Base-by-base conservation (phyloP, 2,113 vertebrate species). In the Jaculus jaculus region DNA sequence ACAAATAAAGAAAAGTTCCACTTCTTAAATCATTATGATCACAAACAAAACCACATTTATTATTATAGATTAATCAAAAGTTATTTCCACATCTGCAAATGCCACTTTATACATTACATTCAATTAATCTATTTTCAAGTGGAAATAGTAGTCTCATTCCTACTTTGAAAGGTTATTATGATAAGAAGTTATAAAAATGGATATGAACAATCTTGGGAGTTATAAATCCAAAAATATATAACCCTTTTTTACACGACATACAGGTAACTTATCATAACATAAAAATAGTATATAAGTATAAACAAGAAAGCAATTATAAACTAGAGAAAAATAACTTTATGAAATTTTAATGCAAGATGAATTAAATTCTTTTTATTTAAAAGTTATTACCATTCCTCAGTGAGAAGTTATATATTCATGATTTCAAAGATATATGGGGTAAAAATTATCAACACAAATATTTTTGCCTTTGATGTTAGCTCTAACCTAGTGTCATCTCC, bases 311-410 rank as follows among this genome's bases (percentile, higher is more conserved):
- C 63, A 80, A 87, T 82, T 91, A 78, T 4, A 60, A 87, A 16
- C n/a, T 79, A 84, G 5, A 72, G 24, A 20, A 21, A 92, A 54
- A 94, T 92, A 54, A 94, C 89, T 92, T 82, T 91, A 93, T 92
- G 28, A 88, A 24, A 68, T 68, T 94, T 91, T 69, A 87, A 23
- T 90, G 47, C 87, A 71, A 32, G 12, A 16, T 91, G 39, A 93
- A 90, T 84, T 80, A 69, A 93, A 85, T 84, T 84, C 54, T 5
- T 10, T 95, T 71, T 80, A 61, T 23, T 74, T 71, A 73, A 74
- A 82, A 93, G 7, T 80, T 47, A 91, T 69, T 80, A 81, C 24
- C 84, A 77, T 85, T 87, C 86, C 12, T 83, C 80, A 79, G 65
- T 82, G 17, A 68, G 10, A 12, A 89, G 73, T 92, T 39, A 85